Conservation (phyloP, 2,888 invertebrate genomes). For the Acrobasis consociella region DNA sequence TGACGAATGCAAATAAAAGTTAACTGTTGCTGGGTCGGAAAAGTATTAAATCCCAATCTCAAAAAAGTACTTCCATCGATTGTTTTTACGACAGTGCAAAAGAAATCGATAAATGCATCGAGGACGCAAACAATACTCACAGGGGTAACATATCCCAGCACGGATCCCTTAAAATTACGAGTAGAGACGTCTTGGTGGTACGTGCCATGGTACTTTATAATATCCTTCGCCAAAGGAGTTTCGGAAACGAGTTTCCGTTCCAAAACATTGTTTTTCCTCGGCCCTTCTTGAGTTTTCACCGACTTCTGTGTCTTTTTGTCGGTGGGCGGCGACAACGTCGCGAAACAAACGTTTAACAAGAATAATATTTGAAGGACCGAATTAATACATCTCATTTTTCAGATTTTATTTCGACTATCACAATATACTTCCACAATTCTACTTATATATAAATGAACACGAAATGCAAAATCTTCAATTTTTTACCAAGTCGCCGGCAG, state of each 20-base stretch:
- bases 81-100: not conserved
- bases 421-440: not conserved
- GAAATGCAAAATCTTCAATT: not conserved
- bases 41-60: too few species aligned
- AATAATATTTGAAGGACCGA: conserved; percentile 59
- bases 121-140: conserved; percentile 59
- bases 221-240: conserved; percentile 87
- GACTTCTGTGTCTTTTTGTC: conserved; percentile 74
- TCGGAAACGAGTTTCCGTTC: conserved; percentile 87
- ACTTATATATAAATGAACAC: not conserved
- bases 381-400: conserved; percentile 64
- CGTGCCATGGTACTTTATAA: conserved; percentile 88
- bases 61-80: not conserved
- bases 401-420: not conserved
- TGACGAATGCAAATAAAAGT: too few species aligned
- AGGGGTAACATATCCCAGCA: conserved; percentile 95
- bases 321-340: conserved; percentile 73
- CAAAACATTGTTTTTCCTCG: conserved; percentile 85
- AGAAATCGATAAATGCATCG: conserved; percentile 10
- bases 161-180: conserved; percentile 87
- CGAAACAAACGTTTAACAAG: conserved; percentile 64
- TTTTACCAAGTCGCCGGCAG: not conserved
- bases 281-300: conserved; percentile 80
- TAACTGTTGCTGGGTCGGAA: too few species aligned
- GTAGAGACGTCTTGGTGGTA: conserved; percentile 87